Base-by-base conservation (phyloP, 2,113 vertebrate species). In the Lycaon pictus region DNA sequence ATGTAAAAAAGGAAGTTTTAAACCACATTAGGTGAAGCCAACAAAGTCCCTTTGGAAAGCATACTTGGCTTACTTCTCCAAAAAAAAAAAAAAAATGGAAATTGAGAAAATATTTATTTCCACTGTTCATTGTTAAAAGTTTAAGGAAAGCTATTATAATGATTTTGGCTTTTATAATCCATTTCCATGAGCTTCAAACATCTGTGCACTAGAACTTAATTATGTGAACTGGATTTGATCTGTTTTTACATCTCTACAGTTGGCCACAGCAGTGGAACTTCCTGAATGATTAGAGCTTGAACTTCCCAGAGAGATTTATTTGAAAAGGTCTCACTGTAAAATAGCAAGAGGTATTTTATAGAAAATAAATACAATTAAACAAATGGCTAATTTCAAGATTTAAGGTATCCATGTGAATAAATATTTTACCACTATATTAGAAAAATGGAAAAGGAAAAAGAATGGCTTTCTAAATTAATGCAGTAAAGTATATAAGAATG, bases 91-190 rank as follows among this genome's bases (percentile, higher is more conserved):
- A 77, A 56, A 79, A 88, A 88, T 0, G 55, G 60, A 88, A 91
- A 82, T 71, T 69, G 56, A 95, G n/a, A 97, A 93, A 90, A 82
- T 91, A 93, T 76, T 96, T 88, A 97, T 51, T 80, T 89, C 35
- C 23, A 76, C 53, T 65, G 27, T 55, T 80, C 65, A 58, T 51
- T 86, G 48, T 85, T 60, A 89, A 76, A 90, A 25, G 22, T 56
- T 74, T 82, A 90, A 60, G 77, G 74, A 76, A 94, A 63, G 23
- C 76, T 53, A 56, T 58, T 87, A 58, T 63, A 71, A 81, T 67
- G 65, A 79, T 55, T 74, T 71, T 48, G 92, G 74, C 9, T 63
- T 93, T 88, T 86, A 96, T 62, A 65, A 91, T 94, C 53, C 88
- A 88, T 85, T 82, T 92, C 48, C 29, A 71, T n/a, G 74, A 83